Base-by-base conservation (phyloP, 2,888 invertebrate genomes). In the Phalangium opilio region DNA sequence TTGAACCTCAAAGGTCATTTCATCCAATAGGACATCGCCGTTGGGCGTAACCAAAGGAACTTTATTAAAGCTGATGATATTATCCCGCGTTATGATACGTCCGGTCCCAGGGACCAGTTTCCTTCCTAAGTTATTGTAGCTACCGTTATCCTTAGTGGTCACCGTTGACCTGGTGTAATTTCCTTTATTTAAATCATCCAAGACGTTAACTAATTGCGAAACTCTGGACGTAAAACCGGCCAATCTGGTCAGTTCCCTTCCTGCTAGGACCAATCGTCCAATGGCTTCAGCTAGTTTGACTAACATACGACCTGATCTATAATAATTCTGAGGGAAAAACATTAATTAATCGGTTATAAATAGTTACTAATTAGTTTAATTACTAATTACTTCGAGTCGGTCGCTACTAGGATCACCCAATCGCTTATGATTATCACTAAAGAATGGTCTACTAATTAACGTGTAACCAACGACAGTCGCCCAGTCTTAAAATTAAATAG, bases 31-130 rank as follows among this genome's bases (percentile, higher is more conserved):
- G 8, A 96, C 74, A 66, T 98, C 96, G 0, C 96, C 96, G 62
- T 95, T 96, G 2, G 98, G 98, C 1, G 98, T 98, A 19, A 96
- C 83, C 46, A 98, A 73, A 2, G 96, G 95, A 18, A 98, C 96
- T 51, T 76, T 73, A 52, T 93, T 85, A 69, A 98, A 95, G 54
- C 79, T 78, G 61, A 87, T 91, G 14, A 93, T 67, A 63, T 90
- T 84, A 66, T 95, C 90, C 63, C 80, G 76, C 64, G 82, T 59
- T 45, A 83, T 71, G 57, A 90, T 77, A 61, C 73, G 74, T 5
- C 91, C 91, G 20, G 77, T 77, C 41, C 83, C 85, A 1, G 87
- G 83, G 0, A 51, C 50, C 14, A 38, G 14, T 17, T n/a, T 4
- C 10, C 18, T 17, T 38, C 12, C 38, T 14, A 8, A 17, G 10